Conservation (phyloP, 2,797 vertebrate genomes). For the Bovichtus variegatus region DNA sequence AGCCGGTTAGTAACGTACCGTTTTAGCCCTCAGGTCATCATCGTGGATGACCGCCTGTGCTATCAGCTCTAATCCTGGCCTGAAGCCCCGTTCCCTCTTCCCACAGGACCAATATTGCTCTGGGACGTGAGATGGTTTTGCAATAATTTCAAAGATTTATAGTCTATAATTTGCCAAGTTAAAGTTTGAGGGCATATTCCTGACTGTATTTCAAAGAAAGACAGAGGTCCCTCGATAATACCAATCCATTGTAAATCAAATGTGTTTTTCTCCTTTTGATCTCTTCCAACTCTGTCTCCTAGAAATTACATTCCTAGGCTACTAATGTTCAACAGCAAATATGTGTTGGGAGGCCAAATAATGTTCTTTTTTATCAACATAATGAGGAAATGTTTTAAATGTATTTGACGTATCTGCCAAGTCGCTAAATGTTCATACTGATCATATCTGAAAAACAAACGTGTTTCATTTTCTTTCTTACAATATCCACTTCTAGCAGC, state of each 20-base stretch:
- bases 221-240: not conserved
- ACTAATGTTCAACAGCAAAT: not conserved
- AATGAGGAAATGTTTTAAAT: not conserved
- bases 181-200: not conserved
- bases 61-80: slow-evolving; percentile 65
- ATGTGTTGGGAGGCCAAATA: not conserved
- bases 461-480: not conserved
- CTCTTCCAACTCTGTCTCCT: not conserved
- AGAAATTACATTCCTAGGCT: not conserved
- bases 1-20: slow-evolving; percentile 26
- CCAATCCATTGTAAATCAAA: not conserved
- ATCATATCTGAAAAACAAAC: not conserved
- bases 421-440: too few species aligned
- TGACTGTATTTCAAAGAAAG: not conserved
- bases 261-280: not conserved
- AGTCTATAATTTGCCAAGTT: not conserved
- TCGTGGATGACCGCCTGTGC: slow-evolving; percentile 33
- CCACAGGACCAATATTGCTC: slow-evolving; percentile 15
- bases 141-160: slow-evolving; percentile 16
- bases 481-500: not conserved
- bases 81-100: slow-evolving; percentile 27
- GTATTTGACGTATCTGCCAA: not conserved
- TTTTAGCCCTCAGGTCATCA: slow-evolving; percentile 49
- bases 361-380: not conserved
- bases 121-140: slow-evolving; percentile 30